Evolutionary conservation across 2,113 vertebrate species (phyloP).

Genomic region (Caloenas nicobarica): DNA sequence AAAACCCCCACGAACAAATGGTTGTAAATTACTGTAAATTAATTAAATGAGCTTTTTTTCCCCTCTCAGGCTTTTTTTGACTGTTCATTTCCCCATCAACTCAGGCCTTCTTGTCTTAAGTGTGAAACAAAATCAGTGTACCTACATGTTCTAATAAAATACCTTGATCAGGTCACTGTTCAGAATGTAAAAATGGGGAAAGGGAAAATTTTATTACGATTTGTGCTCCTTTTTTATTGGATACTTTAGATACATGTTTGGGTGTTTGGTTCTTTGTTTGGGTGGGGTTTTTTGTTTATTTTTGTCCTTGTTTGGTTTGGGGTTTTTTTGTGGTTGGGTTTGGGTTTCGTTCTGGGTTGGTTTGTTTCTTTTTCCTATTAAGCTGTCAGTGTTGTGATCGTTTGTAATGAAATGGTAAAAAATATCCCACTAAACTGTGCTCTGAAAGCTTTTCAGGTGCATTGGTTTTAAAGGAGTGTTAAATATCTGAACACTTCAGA

Average conservation of each 20-base stretch:
- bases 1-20: slow-evolving; percentile 66
- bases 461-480: slow-evolving; percentile 67
- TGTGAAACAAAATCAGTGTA: slow-evolving; percentile 73
- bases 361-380: slow-evolving; percentile 45
- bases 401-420: slow-evolving; percentile 67
- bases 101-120: slow-evolving; percentile 90
- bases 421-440: slow-evolving; percentile 70
- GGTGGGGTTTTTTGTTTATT: no score
- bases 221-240: slow-evolving; percentile 72
- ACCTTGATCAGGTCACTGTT: slow-evolving; percentile 81
- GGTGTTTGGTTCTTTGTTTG: not conserved
- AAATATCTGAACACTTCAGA: slow-evolving; percentile 65
- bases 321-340: not conserved
- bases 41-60: slow-evolving; percentile 89
- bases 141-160: slow-evolving; percentile 79
- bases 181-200: slow-evolving; percentile 89
- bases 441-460: slow-evolving; percentile 71
- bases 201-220: slow-evolving; percentile 79
- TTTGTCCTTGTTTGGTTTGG: no score
- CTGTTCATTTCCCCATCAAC: slow-evolving; percentile 89
- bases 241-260: slow-evolving; percentile 67
- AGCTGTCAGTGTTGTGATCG: slow-evolving; percentile 71
- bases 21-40: slow-evolving; percentile 99
- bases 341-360: not conserved
- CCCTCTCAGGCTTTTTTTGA: slow-evolving; percentile 89